phyloP scores from a whole-genome alignment of 2,888 invertebrate genomes.

The Gisinianus flammeolus region DNA sequence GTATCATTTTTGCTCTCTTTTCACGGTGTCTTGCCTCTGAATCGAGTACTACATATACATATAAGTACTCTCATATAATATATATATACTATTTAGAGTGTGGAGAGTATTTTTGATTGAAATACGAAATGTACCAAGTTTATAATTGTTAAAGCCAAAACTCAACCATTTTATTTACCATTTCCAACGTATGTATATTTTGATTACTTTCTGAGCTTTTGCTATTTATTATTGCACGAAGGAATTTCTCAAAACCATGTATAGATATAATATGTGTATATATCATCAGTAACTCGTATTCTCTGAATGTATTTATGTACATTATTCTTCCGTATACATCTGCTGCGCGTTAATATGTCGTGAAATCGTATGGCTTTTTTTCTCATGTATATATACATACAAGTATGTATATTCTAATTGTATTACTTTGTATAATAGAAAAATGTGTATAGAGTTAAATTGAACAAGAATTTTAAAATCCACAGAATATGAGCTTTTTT shows the following conservation, averaged over 20 bases:
- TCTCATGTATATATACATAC: too few species aligned
- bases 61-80: too few species aligned
- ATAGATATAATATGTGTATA: too few species aligned
- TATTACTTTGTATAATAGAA: too few species aligned
- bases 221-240: conserved; percentile 3
- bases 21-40: background rate
- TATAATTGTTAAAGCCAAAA: background rate
- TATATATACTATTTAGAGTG: too few species aligned
- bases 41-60: background rate
- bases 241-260: too few species aligned
- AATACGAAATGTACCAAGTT: background rate
- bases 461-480: too few species aligned
- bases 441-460: too few species aligned
- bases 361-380: too few species aligned
- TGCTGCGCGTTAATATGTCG: too few species aligned
- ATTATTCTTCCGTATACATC: conserved; percentile 5
- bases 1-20: background rate
- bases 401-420: too few species aligned
- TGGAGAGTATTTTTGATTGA: conserved; percentile 8
- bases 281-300: background rate
- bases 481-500: too few species aligned
- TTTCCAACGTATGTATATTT: background rate
- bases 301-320: background rate
- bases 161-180: background rate
- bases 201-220: background rate